These are phyloP conservation scores for Lissonota sp. DNA, from an alignment of 2,888 invertebrate species.

Conservation along the genomic window DNA sequence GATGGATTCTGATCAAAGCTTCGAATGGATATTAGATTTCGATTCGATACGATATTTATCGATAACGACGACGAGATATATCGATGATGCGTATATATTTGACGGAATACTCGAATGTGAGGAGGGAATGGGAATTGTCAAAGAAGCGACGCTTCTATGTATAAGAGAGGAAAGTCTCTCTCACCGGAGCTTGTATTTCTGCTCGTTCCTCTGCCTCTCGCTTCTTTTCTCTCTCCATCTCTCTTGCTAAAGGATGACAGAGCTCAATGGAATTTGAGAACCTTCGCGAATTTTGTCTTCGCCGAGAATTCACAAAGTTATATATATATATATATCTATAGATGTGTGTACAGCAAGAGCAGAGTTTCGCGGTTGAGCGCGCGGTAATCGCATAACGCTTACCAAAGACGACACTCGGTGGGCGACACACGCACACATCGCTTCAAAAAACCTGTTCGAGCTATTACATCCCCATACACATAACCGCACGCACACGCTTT, in stretches of 20 bases:
- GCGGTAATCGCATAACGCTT: conserved; percentile 47
- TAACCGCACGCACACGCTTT: not conserved
- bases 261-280: conserved; percentile 40
- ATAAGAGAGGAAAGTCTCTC: conserved; percentile 24
- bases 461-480: conserved; percentile 41
- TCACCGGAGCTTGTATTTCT: not conserved
- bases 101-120: no score
- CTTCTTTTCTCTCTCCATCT: not conserved
- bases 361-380: conserved; percentile 19
- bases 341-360: not conserved
- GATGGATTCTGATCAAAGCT: no score
- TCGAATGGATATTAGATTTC: no score
- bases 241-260: not conserved
- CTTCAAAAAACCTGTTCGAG: conserved; percentile 57
- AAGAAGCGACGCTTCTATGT: not conserved
- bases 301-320: conserved; percentile 19
- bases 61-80: no score
- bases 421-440: conserved; percentile 21
- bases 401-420: conserved; percentile 21
- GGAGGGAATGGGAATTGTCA: not conserved
- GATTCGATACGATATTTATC: no score
- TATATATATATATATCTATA: not conserved
- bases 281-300: conserved; percentile 41
- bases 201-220: no score
- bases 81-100: no score